phyloP scores from a whole-genome alignment of 2,888 invertebrate species.

The Scaptodrosophila latifasciaeformis region DNA sequence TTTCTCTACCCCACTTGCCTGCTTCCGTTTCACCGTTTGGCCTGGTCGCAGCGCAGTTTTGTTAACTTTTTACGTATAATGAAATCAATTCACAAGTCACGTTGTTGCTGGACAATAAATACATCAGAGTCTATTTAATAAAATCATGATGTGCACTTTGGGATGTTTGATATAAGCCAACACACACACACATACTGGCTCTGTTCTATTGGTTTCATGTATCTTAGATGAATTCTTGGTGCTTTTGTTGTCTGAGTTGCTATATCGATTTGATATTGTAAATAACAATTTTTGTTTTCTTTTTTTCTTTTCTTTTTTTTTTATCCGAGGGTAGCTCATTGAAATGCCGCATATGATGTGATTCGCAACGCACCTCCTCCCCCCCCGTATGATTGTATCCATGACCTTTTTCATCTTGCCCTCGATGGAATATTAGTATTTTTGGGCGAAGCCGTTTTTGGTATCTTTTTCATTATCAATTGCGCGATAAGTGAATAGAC shows the following conservation, averaged over 20 bases:
- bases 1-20: too few species aligned
- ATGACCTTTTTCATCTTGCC: too few species aligned
- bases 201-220: conserved; percentile 6
- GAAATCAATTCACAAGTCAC: conserved; percentile 74
- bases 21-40: too few species aligned
- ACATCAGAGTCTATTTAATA: conserved; percentile 74
- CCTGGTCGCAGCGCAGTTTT: conserved; percentile 42
- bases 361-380: too few species aligned
- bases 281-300: conserved; percentile 56
- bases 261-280: conserved; percentile 36
- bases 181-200: conserved; percentile 20
- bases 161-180: conserved; percentile 41
- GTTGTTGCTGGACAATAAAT: conserved; percentile 74
- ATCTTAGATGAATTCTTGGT: not conserved
- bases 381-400: too few species aligned
- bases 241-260: conserved; percentile 2
- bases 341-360: conserved; percentile 49
- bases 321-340: conserved; percentile 57
- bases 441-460: conserved; percentile 12
- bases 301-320: conserved; percentile 51
- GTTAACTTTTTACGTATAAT: conserved; percentile 70
- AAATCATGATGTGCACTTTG: conserved; percentile 73
- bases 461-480: conserved; percentile 43
- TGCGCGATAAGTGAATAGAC: conserved; percentile 54
- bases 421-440: not conserved